A percentile compares a stretch with the other conserved stretches of the same genome.
Conservation (phyloP, 1,140 invertebrate species). For the Eriocheir sinensis region DNA sequence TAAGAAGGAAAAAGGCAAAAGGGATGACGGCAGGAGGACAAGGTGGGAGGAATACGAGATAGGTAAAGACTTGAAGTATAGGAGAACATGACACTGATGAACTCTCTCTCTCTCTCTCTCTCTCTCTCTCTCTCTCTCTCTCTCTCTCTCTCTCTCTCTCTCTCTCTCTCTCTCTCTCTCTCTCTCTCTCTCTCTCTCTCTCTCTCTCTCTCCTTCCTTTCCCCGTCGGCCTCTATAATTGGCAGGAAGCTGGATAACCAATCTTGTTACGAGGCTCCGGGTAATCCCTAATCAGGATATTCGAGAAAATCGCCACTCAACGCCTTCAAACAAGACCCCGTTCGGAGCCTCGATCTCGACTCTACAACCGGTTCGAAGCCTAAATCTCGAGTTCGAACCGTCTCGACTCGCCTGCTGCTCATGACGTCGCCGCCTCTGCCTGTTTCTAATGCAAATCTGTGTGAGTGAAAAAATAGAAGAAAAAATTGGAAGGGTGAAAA, state of each 20-base stretch:
- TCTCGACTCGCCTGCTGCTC: background rate
- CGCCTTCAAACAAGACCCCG: background rate
- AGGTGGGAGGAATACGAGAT: background rate
- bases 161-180: background rate
- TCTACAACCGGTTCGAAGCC: background rate
- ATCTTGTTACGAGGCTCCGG: background rate
- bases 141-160: background rate
- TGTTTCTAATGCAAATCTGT: background rate
- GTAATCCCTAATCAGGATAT: background rate
- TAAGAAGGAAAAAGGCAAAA: background rate
- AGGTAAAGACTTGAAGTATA: background rate
- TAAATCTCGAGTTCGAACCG: background rate
- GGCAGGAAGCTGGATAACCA: slow-evolving; percentile 19
- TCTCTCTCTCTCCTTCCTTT: background rate
- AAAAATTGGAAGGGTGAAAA: no score
- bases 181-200: background rate
- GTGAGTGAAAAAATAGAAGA: background rate
- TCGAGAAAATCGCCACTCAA: background rate
- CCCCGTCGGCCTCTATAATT: background rate
- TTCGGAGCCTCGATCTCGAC: no score
- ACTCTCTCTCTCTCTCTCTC: no score
- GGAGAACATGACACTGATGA: no score
- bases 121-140: no score
- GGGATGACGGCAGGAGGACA: background rate
- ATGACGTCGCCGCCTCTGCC: background rate